phyloP scores from a whole-genome alignment of 2,113 vertebrate genomes.

The Theropithecus gelada region DNA sequence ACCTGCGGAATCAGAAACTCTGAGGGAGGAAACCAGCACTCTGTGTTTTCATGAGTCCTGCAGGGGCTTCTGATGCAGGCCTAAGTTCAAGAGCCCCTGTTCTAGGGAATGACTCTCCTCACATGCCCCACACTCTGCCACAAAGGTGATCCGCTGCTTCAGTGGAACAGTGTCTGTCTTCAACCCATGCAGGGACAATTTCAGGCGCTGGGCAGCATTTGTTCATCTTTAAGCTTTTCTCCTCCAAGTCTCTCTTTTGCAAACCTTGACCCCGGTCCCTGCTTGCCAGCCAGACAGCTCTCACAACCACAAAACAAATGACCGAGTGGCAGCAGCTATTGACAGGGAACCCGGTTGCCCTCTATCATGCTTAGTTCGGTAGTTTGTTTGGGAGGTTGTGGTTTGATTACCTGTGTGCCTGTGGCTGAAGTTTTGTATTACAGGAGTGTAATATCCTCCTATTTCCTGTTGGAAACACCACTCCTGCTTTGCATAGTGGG shows the following conservation, averaged over 20 bases:
- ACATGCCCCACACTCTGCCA: rapidly evolving
- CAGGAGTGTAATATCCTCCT: neutral
- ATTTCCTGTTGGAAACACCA: neutral
- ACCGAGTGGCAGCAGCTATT: neutral
- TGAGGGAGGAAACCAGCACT: no score
- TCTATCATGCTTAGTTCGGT: neutral
- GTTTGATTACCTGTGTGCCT: neutral
- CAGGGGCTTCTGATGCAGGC: neutral
- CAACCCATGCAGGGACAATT: neutral
- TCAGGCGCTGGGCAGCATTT: neutral
- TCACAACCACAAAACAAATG: neutral
- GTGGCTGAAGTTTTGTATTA: neutral
- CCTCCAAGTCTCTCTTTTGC: neutral
- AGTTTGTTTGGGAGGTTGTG: neutral
- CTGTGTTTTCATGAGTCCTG: neutral
- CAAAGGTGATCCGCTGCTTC: rapidly evolving
- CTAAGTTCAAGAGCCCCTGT: neutral
- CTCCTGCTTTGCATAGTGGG: neutral
- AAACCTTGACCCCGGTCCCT: neutral
- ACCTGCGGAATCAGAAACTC: neutral
- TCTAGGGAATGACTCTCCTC: neutral
- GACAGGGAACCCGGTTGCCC: neutral
- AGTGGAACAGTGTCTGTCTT: neutral
- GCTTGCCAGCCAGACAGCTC: neutral
- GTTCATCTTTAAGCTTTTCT: neutral